Evolutionary conservation across 1,140 invertebrate species (phyloP), one percentile per base, ranked within the genome.

Genomic region (Samia ricini): DNA sequence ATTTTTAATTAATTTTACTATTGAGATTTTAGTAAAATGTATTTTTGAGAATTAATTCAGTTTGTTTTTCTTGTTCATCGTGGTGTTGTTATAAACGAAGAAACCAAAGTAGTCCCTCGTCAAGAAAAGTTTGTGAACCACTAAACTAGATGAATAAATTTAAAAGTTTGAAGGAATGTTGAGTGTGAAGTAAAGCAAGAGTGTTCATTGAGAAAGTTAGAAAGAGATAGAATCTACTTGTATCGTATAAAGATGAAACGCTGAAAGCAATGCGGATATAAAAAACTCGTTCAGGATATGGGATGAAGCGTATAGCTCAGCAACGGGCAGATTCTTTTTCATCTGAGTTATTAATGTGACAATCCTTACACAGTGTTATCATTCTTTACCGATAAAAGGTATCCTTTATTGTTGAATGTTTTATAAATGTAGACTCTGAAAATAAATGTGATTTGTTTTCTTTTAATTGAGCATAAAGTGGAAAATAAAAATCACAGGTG

Each of bases 281-380:
- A 68, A n/a, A 68, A 68, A 68, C 58, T 64, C 21, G 62, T 22
- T 24, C 62, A 68, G 59, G 55, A 64, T 22, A 19, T 18, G 21
- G 56, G 65, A 55, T 52, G 60, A 62, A 42, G 12, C 15, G 1
- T 42, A 42, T 42, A 52, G 26, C 57, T 56, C 29, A 36, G 49
- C 29, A 56, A 56, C 18, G 60, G 61, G 63, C 65, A 50, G 48
- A 60, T 63, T 67, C 65, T 67, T 67, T 56, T 62, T 29, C 52
- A 54, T 49, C 48, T 22, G 50, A 49, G 19, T 58, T 63, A 63
- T 67, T 63, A 63, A 67, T 67, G 65, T 56, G 60, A 19, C 59
- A 55, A 56, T 42, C n/a, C 33, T 15, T 42, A 36, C 33, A 36
- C 33, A 12, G 10, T 36, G 57, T 61, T 58, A 56, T 60, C 60